Evolutionary conservation across 2,888 invertebrate species (phyloP), one percentile per base, ranked within the genome.

Genomic region (Idaea dimidiata): DNA sequence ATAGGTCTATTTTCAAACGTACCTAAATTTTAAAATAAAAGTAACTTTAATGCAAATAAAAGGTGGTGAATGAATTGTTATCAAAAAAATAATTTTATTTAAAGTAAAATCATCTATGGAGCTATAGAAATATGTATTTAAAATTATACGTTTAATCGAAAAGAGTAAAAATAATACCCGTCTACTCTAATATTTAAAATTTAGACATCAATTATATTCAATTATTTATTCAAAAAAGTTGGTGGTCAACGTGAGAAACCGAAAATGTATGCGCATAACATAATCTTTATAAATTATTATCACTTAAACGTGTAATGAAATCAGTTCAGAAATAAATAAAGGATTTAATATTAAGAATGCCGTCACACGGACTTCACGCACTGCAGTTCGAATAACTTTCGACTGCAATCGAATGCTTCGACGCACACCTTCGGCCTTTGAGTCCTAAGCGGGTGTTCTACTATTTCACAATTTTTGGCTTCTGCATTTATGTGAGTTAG

Each of bases 221-320:
- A 43, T 43, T 43, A 43, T 43, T 5, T 43, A 43, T 43, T 43
- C 43, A 43, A 43, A 43, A 24, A 43, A 43, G 8, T 43, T 43
- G 43, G 43, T 43, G 43, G 43, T 43, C 43, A 43, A 43, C 43
- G 43, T 43, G 43, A 43, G 43, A 43, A 43, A 8, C 43, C 43
- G 43, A 43, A 43, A 43, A 43, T 43, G 43, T 43, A 43, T 43
- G 43, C 43, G 43, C 43, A 43, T 43, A 43, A 43, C 43, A 43
- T 43, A 43, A 43, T 43, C 6, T 43, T 14, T 43, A 43, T 8
- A 43, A 43, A 43, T 8, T 43, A 43, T 43, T 43, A 43, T 10
- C 10, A 14, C 43, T 10, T 43, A 43, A 43, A 43, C 43, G 43
- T 43, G 43, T 43, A 43, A 43, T 43, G 43, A 43, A 43, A 43